A percentile compares a stretch with the other conserved stretches of the same genome.
Evolutionary conservation across 2,888 invertebrate species (phyloP).

Genomic region (Linnaemya tessellans): DNA sequence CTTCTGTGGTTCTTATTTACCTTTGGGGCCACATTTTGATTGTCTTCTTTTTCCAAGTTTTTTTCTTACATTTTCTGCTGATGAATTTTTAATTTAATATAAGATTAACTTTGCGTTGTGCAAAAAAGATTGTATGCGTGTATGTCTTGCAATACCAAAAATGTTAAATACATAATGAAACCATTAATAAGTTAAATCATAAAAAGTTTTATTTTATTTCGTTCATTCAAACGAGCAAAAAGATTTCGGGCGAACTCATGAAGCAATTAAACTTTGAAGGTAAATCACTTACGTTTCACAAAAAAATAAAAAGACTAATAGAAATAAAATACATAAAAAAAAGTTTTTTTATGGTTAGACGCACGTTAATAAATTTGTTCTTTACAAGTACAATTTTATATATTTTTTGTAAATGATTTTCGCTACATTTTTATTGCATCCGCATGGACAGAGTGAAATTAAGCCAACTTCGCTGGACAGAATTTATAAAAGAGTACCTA

Average conservation of each 20-base stretch:
- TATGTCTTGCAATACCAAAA: not conserved
- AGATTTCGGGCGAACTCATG: not conserved
- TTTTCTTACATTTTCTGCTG: not conserved
- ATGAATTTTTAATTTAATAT: constrained; percentile 7
- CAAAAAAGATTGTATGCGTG: not conserved
- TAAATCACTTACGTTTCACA: not conserved
- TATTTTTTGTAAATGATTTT: too few relatives aligned
- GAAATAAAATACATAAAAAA: too few relatives aligned
- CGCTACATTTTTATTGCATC: too few relatives aligned
- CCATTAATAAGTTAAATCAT: not conserved
- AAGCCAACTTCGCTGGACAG: too few relatives aligned
- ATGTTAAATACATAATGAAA: not conserved
- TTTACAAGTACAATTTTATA: too few relatives aligned
- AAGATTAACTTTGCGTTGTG: not conserved
- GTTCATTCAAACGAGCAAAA: not conserved
- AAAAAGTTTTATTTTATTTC: not conserved
- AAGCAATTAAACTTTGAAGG: not conserved
- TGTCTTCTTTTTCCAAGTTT: not conserved
- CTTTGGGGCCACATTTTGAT: not conserved
- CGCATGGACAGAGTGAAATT: too few relatives aligned
- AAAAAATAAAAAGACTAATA: not conserved
- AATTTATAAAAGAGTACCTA: too few relatives aligned
- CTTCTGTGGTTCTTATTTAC: not conserved
- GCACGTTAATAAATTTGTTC: too few relatives aligned
- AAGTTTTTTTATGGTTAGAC: too few relatives aligned